Conservation (phyloP, 1,140 invertebrate species). For the Halictus rubicundus region DNA sequence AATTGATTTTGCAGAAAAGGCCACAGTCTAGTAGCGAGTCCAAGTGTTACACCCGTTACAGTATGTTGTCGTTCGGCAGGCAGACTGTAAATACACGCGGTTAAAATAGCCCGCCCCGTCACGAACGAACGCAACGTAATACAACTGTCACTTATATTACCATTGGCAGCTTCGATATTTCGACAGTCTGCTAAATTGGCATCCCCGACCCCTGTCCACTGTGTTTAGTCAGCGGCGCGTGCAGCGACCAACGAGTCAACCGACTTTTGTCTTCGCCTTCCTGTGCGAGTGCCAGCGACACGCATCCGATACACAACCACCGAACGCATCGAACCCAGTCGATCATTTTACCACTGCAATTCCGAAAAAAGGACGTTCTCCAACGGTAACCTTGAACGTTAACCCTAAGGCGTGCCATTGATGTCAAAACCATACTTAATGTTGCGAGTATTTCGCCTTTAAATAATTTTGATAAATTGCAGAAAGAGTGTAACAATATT, state of each 20-base stretch:
- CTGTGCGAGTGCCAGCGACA: neutral
- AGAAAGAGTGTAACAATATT: too few species aligned
- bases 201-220: neutral
- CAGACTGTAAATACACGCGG: too few species aligned
- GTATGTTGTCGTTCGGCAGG: too few species aligned
- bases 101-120: too few species aligned
- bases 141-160: neutral
- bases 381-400: too few species aligned
- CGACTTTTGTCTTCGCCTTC: constrained; percentile 4
- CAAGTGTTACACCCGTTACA: too few species aligned
- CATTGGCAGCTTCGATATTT: neutral
- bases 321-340: neutral
- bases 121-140: neutral
- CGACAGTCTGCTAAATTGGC: constrained; percentile 1
- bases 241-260: neutral
- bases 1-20: too few species aligned
- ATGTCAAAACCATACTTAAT: too few species aligned
- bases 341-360: neutral
- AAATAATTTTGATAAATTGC: too few species aligned
- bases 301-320: neutral
- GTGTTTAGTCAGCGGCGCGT: constrained; percentile 1
- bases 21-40: too few species aligned
- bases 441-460: too few species aligned
- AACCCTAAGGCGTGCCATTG: too few species aligned
- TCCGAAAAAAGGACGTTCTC: neutral